Percentiles rank a stretch among this genome's conserved stretches.
phyloP scores from a whole-genome alignment of 1,140 invertebrate genomes.

The Aphelenchoides besseyi region DNA sequence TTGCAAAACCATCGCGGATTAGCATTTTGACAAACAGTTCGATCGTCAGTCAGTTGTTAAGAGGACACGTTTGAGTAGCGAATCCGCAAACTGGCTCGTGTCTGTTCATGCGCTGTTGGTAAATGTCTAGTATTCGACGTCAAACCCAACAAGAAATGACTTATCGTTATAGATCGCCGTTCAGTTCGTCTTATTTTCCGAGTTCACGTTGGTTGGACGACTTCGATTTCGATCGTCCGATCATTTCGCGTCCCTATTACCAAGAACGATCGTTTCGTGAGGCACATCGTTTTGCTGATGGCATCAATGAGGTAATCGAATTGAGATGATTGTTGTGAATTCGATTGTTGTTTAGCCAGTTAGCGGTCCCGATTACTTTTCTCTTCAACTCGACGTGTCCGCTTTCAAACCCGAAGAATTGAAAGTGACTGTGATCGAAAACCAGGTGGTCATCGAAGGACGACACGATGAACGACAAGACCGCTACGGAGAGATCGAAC shows the following conservation, averaged over 20 bases:
- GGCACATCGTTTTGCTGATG: slow-evolving; percentile 40
- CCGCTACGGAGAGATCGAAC: slow-evolving; percentile 49
- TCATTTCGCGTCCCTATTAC: slow-evolving; percentile 46
- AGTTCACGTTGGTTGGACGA: slow-evolving; percentile 43
- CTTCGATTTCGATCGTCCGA: slow-evolving; percentile 44
- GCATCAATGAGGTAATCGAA: slow-evolving; percentile 37
- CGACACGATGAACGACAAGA: slow-evolving; percentile 51
- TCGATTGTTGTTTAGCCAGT: slow-evolving; percentile 33
- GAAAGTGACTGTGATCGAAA: slow-evolving; percentile 53
- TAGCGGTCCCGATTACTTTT: slow-evolving; percentile 38
- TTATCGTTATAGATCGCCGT: slow-evolving; percentile 22
- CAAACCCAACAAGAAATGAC: slow-evolving; percentile 25
- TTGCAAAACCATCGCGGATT: slow-evolving; percentile 15
- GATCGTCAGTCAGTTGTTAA: neutral
- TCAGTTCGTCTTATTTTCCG: slow-evolving; percentile 27
- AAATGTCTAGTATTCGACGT: slow-evolving; percentile 15
- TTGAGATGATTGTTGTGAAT: neutral
- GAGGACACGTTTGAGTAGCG: neutral
- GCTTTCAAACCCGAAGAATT: slow-evolving; percentile 50
- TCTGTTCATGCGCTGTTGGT: neutral
- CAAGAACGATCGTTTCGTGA: slow-evolving; percentile 40
- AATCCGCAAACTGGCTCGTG: slow-evolving; percentile 4
- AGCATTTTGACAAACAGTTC: slow-evolving; percentile 1
- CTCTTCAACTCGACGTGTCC: slow-evolving; percentile 44
- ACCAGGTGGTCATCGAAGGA: slow-evolving; percentile 49